Percentiles rank a stretch among this genome's conserved stretches.
Conservation (phyloP, 1,140 invertebrate genomes). For the Drosophila mojavensis region DNA sequence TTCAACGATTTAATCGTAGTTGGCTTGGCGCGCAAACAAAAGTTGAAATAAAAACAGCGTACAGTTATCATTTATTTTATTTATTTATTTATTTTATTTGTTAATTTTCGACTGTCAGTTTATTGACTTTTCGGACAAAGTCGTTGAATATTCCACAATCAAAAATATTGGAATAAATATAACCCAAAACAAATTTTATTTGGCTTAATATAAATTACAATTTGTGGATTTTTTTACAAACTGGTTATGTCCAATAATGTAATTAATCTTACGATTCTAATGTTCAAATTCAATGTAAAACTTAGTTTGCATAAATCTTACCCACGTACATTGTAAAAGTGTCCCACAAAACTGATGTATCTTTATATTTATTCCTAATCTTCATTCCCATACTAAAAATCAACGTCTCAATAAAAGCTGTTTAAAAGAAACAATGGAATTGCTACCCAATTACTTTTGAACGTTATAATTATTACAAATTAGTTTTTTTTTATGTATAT, state of each 20-base stretch:
- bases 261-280: conserved; percentile 40
- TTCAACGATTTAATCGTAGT: background rate
- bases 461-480: conserved; percentile 17
- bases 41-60: background rate
- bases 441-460: conserved; percentile 20
- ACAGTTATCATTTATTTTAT: too few species aligned
- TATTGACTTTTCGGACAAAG: too few species aligned
- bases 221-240: conserved; percentile 70
- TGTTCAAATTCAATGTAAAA: conserved; percentile 45
- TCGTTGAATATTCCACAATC: background rate
- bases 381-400: conserved; percentile 50
- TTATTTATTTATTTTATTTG: background rate
- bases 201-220: conserved; percentile 31
- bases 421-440: conserved; percentile 61
- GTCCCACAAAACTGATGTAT: conserved; percentile 33
- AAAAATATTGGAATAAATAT: background rate
- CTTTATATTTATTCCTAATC: conserved; percentile 36
- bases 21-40: conserved; percentile 9
- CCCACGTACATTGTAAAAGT: conserved; percentile 50
- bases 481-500: background rate
- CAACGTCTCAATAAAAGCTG: conserved; percentile 47
- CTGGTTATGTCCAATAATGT: conserved; percentile 58
- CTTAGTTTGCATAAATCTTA: conserved; percentile 60
- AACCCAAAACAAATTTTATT: conserved; percentile 48
- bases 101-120: background rate